A percentile compares a stretch with the other conserved stretches of the same genome.
Conservation (phyloP, 2,888 invertebrate species). For the Harmothoe impar region DNA sequence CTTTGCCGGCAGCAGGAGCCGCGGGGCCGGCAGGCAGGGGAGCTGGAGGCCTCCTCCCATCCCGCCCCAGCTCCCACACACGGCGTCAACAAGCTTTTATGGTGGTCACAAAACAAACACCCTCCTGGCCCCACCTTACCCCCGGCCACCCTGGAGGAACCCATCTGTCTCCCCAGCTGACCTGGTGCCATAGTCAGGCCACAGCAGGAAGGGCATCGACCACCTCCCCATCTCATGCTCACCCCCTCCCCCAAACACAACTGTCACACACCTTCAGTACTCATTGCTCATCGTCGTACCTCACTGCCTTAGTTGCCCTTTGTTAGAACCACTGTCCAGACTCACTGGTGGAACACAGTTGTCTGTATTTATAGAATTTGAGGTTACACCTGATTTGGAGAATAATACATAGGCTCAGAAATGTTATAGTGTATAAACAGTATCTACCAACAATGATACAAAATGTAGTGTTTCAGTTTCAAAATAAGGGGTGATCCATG, state of each 20-base stretch:
- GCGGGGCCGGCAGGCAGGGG: background rate
- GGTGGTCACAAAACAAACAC: constrained; percentile 55
- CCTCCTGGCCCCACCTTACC: background rate
- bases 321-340: too few relatives aligned
- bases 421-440: too few relatives aligned
- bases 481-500: too few relatives aligned
- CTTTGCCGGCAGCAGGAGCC: background rate
- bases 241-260: background rate
- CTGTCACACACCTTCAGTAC: too few relatives aligned
- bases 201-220: constrained; percentile 19
- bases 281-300: too few relatives aligned
- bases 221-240: background rate
- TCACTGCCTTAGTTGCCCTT: too few relatives aligned
- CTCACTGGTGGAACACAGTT: too few relatives aligned
- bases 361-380: too few relatives aligned
- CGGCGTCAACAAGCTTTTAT: constrained; percentile 54
- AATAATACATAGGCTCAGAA: too few relatives aligned
- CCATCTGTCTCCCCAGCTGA: constrained; percentile 39
- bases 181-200: constrained; percentile 4
- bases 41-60: background rate
- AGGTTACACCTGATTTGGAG: too few relatives aligned
- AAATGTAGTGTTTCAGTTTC: too few relatives aligned
- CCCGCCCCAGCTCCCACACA: constrained; percentile 15
- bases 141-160: background rate
- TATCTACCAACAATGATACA: too few relatives aligned